Base-by-base conservation (phyloP, 2,797 vertebrate genomes). In the Nannoperca australis region DNA sequence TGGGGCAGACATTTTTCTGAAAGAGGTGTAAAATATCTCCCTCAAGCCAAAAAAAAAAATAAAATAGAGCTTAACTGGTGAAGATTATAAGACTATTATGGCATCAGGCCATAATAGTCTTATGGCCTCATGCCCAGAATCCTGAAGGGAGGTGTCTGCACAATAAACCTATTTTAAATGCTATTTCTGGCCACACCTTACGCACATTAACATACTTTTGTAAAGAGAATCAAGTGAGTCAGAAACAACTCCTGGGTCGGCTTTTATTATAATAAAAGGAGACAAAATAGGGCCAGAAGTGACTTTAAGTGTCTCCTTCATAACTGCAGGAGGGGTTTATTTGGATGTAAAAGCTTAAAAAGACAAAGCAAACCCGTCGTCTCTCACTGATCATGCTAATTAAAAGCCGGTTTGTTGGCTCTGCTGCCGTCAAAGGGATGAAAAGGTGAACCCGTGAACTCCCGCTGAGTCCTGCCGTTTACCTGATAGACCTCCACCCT, bases 401-500 rank as follows among this genome's bases (percentile, higher is more conserved):
- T 22, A 49, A 2, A 7, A 22, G 10, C 2, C 30, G 2, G 18
- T 61, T 38, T 22, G 30, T 4, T 51, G 8, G 18, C 15, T 47
- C 6, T 45, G 56, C 45, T 68, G 32, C 8, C 34, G 8, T 38
- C 9, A 14, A 1, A 27, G 24, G 4, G 42, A 44, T 22, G 7
- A 34, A 51, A 27, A 59, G 53, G 20, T 20, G 24, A 27, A 27
- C 24, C 24, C 24, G 24, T 27, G 24, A 27, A 27, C 24, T 27
- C 24, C n/a, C n/a, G n/a, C n/a, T n/a, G 24, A 27, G 24, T 27
- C 24, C 24, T 13, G 27, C 20, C 1, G 18, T 60, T 40, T 80
- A 96, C 96, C 95, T 96, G 96, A 77, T 94, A 96, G 76, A 96
- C 88, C 91, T 96, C 96, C 81, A 96, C 94, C 64, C 96, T 94